phyloP scores from a whole-genome alignment of 1,140 invertebrate genomes.

The Euschistus heros region DNA sequence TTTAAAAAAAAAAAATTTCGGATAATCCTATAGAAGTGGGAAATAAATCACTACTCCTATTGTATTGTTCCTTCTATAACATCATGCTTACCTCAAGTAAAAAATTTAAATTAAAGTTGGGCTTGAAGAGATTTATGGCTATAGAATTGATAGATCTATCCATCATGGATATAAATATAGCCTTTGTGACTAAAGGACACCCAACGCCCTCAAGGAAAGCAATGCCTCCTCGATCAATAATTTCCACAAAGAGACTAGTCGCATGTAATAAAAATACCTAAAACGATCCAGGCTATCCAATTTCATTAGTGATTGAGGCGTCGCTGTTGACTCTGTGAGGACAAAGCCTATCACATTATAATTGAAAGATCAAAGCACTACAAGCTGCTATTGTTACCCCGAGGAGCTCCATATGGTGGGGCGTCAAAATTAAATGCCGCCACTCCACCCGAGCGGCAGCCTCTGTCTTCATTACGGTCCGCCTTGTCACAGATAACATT shows the following conservation, averaged over 20 bases:
- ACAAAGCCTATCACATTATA: conserved; percentile 8
- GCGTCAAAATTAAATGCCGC: too few species aligned
- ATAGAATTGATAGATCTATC: neutral
- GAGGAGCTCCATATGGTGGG: too few species aligned
- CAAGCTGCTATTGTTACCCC: neutral
- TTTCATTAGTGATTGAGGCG: neutral
- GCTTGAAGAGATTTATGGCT: neutral
- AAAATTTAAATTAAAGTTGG: too few species aligned
- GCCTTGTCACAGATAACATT: too few species aligned
- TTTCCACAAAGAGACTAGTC: neutral
- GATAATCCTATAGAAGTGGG: too few species aligned
- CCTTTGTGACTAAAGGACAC: neutral
- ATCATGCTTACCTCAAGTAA: too few species aligned
- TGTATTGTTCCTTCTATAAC: too few species aligned
- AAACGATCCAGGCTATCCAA: neutral
- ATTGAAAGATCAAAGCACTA: conserved; percentile 4
- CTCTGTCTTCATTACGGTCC: too few species aligned
- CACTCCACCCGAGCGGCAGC: too few species aligned
- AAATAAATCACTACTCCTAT: too few species aligned
- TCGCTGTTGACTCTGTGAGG: neutral
- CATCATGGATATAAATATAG: neutral
- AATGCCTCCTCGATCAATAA: neutral
- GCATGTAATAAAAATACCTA: neutral
- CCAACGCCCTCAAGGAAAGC: neutral
- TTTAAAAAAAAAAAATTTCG: too few species aligned